Evolutionary conservation across 2,797 vertebrate species (phyloP).

Genomic region (Sebastes reedi): DNA sequence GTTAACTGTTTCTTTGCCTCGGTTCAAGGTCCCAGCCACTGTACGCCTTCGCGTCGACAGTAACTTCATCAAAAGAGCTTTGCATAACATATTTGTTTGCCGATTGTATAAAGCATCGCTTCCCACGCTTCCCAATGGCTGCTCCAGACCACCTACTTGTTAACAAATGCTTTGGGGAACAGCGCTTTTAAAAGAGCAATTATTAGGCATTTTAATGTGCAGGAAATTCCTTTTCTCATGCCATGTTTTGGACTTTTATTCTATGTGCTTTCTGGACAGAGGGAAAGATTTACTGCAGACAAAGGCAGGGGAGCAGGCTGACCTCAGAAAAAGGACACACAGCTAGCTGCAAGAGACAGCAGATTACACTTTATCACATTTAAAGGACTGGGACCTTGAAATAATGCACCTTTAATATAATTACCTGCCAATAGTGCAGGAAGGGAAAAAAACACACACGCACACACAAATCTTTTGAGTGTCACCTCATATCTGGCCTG

Average conservation of each 20-base stretch:
- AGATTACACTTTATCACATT: conserved; percentile 78
- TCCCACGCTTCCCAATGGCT: conserved; percentile 52
- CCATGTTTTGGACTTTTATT: conserved; percentile 14
- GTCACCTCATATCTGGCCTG: conserved; percentile 70
- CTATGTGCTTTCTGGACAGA: not conserved
- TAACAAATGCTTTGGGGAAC: conserved; percentile 39
- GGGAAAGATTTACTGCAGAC: conserved; percentile 11
- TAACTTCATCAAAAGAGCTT: conserved; percentile 63
- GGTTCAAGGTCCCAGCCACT: conserved; percentile 45
- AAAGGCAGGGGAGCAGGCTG: conserved; percentile 45
- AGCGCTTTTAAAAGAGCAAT: conserved; percentile 40
- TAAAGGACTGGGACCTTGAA: conserved; percentile 79
- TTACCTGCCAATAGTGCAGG: conserved; percentile 72
- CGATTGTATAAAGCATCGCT: conserved; percentile 60
- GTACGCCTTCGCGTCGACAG: conserved; percentile 43
- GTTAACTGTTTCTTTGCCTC: conserved; percentile 22
- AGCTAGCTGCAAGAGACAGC: conserved; percentile 52
- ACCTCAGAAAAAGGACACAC: conserved; percentile 69
- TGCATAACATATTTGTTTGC: conserved; percentile 63
- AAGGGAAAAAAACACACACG: conserved; percentile 4
- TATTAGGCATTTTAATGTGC: conserved; percentile 22
- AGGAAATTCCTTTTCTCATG: not conserved
- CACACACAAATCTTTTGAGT: conserved; percentile 59
- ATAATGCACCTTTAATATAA: conserved; percentile 80
- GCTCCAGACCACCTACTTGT: conserved; percentile 61